Evolutionary conservation across 2,797 vertebrate genomes (phyloP), one percentile per base, ranked within the genome.

Genomic region (Xerus rutilus): DNA sequence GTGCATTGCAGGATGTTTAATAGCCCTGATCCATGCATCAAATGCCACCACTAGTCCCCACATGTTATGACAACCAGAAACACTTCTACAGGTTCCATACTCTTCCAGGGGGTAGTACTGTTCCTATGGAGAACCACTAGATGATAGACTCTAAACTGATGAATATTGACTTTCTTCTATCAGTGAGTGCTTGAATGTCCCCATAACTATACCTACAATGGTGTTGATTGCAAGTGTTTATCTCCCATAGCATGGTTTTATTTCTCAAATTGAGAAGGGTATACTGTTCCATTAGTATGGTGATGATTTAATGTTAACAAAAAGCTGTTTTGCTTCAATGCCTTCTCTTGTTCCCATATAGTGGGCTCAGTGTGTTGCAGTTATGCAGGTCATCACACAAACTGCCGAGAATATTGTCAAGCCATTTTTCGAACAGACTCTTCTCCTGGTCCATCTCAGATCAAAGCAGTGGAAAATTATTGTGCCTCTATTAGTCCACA

Each of bases 391-490:
- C 99, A 99, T 94, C 99, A 99, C 97, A 99, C 99, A 21, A 99
- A 99, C 98, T 99, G 99, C 94, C 98, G 99, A 67, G 99, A 99
- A 92, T 99, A 99, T 97, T 99, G 99, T 97, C 99, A 99, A 98
- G 99, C 99, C 92, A 99, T 99, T 98, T 99, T 99, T 98, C 99
- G 99, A 96, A 99, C 99, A 3, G 99, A 99, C 98, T 99, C 99
- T 1, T 99, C 99, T 69, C 99, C 99, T 91, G 99, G 99, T 0
- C 99, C 99, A 49, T 99, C 99, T 65, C 99, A 99, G 98, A 99
- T 99, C 98, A 99, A 98, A 96, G 99, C 99, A 1, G 99, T 99
- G 97, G 99, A 99, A 97, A 99, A 99, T 93, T 99, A 99, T 97
- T 99, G 99, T 97, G 99, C 99, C 43, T 99, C 99, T 72, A 98